Percentiles rank a stretch among this genome's conserved stretches.
Conservation (phyloP, 2,797 vertebrate species). For the Smutsia gigantea region DNA sequence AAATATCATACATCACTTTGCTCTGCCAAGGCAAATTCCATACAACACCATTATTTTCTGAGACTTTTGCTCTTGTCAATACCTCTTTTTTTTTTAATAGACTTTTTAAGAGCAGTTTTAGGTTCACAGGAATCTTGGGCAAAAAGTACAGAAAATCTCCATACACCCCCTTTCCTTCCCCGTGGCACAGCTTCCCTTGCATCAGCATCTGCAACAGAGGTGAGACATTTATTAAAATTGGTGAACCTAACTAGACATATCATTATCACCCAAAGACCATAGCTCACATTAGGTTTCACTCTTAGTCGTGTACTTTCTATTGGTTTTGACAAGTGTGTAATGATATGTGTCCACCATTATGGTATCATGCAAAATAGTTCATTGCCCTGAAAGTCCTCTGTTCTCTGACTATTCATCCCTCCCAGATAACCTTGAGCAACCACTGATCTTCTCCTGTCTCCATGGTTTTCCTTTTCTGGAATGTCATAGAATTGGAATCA, state of each 20-base stretch:
- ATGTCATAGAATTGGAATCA: not conserved
- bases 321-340: not conserved
- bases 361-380: not conserved
- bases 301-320: not conserved
- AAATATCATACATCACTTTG: not conserved
- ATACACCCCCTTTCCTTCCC: too few relatives aligned
- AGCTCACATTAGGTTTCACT: not conserved
- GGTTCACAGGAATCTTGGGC: not conserved
- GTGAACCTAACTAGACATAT: not conserved
- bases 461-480: not conserved
- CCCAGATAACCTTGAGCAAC: not conserved
- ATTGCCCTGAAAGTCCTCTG: not conserved
- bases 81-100: constrained; percentile 22
- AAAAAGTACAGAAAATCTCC: not conserved
- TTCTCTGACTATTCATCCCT: not conserved
- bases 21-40: not conserved
- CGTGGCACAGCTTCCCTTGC: too few relatives aligned
- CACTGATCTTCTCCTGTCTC: not conserved
- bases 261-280: not conserved
- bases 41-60: not conserved
- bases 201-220: not conserved
- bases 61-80: not conserved
- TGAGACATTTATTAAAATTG: not conserved
- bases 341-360: not conserved
- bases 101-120: constrained; percentile 16